These are phyloP conservation scores for Chrysomallon squamiferum DNA, from an alignment of 1,140 invertebrate species.

Conservation along the genomic window DNA sequence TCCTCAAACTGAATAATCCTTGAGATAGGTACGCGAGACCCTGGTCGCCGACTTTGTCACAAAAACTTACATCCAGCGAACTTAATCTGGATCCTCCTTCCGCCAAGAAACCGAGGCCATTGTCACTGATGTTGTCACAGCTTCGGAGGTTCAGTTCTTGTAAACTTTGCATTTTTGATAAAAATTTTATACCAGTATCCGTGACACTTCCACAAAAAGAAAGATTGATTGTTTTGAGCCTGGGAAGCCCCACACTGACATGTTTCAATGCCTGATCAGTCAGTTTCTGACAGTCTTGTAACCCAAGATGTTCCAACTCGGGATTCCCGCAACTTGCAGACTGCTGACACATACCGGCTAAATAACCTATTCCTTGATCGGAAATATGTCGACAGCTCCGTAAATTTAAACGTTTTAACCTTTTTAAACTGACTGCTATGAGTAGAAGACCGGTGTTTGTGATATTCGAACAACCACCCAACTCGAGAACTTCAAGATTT, in stretches of 20 bases:
- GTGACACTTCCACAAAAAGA: conserved; percentile 94
- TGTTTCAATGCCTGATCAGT: conserved; percentile 89
- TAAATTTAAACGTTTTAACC: conserved; percentile 82
- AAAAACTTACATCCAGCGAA: conserved; percentile 90
- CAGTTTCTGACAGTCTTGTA: conserved; percentile 93
- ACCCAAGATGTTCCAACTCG: conserved; percentile 80
- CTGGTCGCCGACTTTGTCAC: conserved; percentile 92
- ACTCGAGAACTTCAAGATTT: conserved; percentile 84
- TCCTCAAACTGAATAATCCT: conserved; percentile 81
- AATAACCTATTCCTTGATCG: conserved; percentile 85
- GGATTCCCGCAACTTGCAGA: conserved; percentile 69
- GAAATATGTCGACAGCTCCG: conserved; percentile 91
- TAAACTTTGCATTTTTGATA: conserved; percentile 83
- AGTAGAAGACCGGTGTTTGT: conserved; percentile 85
- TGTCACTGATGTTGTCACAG: conserved; percentile 93
- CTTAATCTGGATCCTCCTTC: conserved; percentile 83
- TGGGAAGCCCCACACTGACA: conserved; percentile 80
- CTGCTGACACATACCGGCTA: conserved; percentile 76
- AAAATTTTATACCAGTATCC: conserved; percentile 86
- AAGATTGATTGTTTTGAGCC: conserved; percentile 85
- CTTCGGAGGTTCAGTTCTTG: conserved; percentile 88
- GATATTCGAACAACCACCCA: conserved; percentile 90
- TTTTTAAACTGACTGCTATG: conserved; percentile 85
- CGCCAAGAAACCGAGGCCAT: conserved; percentile 87
- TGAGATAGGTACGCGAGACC: conserved; percentile 86